Base-by-base conservation (phyloP, 92 coral and sea anemone genomes). In the Porites cylindrica region DNA sequence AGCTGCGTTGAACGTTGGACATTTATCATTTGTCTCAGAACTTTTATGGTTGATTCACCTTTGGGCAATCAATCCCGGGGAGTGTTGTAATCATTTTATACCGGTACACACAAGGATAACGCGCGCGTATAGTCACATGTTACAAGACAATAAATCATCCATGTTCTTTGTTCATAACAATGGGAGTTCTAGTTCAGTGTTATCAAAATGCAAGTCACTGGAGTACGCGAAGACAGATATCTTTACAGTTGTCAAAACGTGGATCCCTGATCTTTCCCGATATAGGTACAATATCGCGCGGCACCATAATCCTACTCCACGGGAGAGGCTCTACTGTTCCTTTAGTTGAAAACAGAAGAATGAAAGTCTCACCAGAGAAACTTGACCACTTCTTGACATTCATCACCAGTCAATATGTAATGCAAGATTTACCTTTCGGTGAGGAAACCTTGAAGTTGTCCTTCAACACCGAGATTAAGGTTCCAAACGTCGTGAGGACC, bases 311-410 rank as follows among this genome's bases (percentile, higher is more conserved):
- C 54, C 78, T 74, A 24, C 70, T 79, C 18, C 89, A 86, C 38
- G 90, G 93, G 0, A 68, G 88, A 85, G 90, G 85, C 12, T 29
- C 86, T 61, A 66, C 77, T 21, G 70, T 83, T 26, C 82, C 82
- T 60, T 66, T n/a, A 50, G 38, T 32, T 54, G 9, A 58, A 9
- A 62, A 78, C 10, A 11, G 78, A 18, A 51, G 93, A 60, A 80
- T 85, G 80, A 50, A 79, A 72, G 83, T 90, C 63, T 60, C 66
- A 10, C 86, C 86, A 18, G 76, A 54, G 13, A 75, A 80, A 59
- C 90, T 90, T 19, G 88, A 85, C 70, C 90, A 90, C 76, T 80
- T 90, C 81, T 78, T 89, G 51, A n/a, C 71, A 17, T 83, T 89
- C 24, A 89, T 83, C n/a, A 83, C 92, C 51, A 77, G 92, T 64